Conservation (phyloP, 2,888 invertebrate species). For the Bruchidius siliquastri region DNA sequence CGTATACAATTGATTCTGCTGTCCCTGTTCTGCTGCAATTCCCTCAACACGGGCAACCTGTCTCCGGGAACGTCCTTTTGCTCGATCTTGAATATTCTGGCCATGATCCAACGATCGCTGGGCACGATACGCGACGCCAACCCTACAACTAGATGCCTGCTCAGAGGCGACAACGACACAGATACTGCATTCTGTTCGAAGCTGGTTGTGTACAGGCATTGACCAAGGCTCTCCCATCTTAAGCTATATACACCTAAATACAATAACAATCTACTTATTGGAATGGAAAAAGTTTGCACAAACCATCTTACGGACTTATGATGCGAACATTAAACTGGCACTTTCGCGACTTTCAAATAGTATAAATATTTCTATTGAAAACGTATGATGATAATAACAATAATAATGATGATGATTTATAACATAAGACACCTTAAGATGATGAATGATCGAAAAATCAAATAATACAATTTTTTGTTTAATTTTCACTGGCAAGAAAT, state of each 20-base stretch:
- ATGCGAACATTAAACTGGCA: too few relatives aligned
- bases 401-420: too few relatives aligned
- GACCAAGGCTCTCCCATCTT: slow-evolving; percentile 68
- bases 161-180: slow-evolving; percentile 78
- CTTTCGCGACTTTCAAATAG: too few relatives aligned
- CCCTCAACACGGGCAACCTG: slow-evolving; percentile 55
- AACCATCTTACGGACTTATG: too few relatives aligned
- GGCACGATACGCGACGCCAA: slow-evolving; percentile 64
- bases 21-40: slow-evolving; percentile 62
- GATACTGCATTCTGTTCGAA: slow-evolving; percentile 78
- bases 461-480: too few relatives aligned
- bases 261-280: too few relatives aligned
- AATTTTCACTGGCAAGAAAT: too few relatives aligned
- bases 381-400: too few relatives aligned
- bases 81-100: slow-evolving; percentile 46
- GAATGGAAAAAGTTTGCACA: too few relatives aligned
- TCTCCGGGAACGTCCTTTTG: slow-evolving; percentile 38
- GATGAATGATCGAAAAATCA: too few relatives aligned
- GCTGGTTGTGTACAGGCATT: slow-evolving; percentile 72
- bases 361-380: too few relatives aligned
- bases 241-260: slow-evolving; percentile 81
- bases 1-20: slow-evolving; percentile 70
- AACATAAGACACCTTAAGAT: too few relatives aligned
- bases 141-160: slow-evolving; percentile 74
- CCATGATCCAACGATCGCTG: slow-evolving; percentile 47